Evolutionary conservation across 92 coral and sea anemone genomes (phyloP), one percentile per base, ranked within the genome.

Genomic region (Palythoa grandiflora): DNA sequence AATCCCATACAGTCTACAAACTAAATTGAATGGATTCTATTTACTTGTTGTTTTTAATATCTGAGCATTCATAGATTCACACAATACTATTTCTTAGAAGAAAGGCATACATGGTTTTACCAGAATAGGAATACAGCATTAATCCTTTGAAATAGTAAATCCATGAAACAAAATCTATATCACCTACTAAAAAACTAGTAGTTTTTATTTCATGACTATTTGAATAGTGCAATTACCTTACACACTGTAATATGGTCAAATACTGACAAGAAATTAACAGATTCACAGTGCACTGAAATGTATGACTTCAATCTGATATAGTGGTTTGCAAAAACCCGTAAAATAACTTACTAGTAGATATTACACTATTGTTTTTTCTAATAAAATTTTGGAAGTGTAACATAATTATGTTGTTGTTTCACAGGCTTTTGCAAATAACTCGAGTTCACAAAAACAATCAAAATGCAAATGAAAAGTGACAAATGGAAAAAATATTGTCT

Each of bases 361-460:
- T 54, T 54, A 54, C 61, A 54, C 61, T 54, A 54, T 54, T 54
- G 61, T 54, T 54, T 54, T 54, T 54, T 54, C 61, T 54, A 54
- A 54, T 54, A 54, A 54, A 54, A 54, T 54, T 54, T 54, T 54
- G 61, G 61, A 54, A 54, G 61, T 54, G 61, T 54, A 54, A 54
- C 61, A 54, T 54, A 66, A 66, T 66, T 66, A 66, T 66, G 73
- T 66, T 66, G 73, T 66, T 66, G 73, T 66, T 66, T 66, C 38
- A 66, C 73, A 66, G 73, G 73, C 73, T 66, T 66, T 66, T 66
- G 73, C 73, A 66, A 66, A 66, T 66, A 66, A 66, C 73, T 66
- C 73, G 73, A 66, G 73, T 66, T 66, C 73, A 66, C 73, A 66
- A 66, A 66, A 66, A 66, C 73, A 66, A 66, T 66, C 73, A 66